Base-by-base conservation (phyloP, 2,113 vertebrate genomes). In the Oplegnathus fasciatus region DNA sequence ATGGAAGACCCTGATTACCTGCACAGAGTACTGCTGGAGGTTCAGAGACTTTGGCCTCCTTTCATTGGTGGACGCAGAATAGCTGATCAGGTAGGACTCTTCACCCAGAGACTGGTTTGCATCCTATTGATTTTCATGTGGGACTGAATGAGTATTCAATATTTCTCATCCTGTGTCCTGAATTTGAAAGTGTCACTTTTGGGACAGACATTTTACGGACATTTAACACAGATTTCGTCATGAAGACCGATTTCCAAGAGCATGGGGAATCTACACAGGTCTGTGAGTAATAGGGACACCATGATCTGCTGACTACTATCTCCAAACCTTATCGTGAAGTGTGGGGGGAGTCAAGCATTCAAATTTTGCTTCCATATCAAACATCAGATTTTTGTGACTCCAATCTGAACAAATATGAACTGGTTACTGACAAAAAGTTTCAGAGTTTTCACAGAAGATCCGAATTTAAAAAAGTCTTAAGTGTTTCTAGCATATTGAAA, bases 51-150 rank as follows among this genome's bases (percentile, higher is more conserved):
- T 5, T 93, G 94, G 94, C 92, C 90, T 66, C 88, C 94, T 62
- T 93, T 94, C 84, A 94, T 95, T 46, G 93, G 94, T 75, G 94
- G 94, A 70, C 83, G 90, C 37, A 89, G 91, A 62, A 75, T 93
- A 72, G 89, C 92, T 66, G 91, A 87, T 74, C 76, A 91, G 91
- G 93, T 95, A 80, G 44, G 75, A 22, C 28, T 57, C 54, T 17
- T 76, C 17, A 54, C 32, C 24, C 9, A 52, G 11, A 3, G 13
- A 37, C 24, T 37, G 52, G 32, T 10, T 22, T 6, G 3, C 14
- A 14, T 28, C 1, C 22, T 37, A 0, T 14, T 57, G 1, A 64
- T 61, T 37, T 42, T 32, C 32, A 58, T 57, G 9, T 26, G 14
- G 14, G 15, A 17, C 46, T 44, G 48, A 48, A 81, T 46, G 24